phyloP scores from a whole-genome alignment of 2,113 vertebrate genomes.

The Puntigrus tetrazona region DNA sequence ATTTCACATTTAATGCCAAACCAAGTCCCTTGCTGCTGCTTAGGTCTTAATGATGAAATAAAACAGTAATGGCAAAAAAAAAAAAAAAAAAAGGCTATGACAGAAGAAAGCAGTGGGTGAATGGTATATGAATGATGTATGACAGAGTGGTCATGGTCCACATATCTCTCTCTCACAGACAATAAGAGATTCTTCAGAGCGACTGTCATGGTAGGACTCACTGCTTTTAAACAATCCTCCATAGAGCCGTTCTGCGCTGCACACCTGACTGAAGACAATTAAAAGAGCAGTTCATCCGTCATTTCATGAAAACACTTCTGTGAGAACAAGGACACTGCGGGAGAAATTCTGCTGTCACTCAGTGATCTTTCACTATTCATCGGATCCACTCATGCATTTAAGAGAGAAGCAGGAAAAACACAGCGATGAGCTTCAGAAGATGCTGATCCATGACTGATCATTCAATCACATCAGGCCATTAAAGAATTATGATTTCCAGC shows the following conservation, averaged over 20 bases:
- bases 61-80: no score
- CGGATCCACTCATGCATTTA: neutral
- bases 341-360: neutral
- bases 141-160: neutral
- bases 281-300: neutral
- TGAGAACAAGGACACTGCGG: neutral
- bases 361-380: slow-evolving; percentile 2
- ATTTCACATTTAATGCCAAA: neutral
- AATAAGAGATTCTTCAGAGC: slow-evolving; percentile 55
- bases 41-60: neutral
- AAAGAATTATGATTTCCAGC: neutral
- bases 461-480: neutral
- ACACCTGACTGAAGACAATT: neutral
- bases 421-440: neutral
- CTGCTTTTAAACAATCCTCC: slow-evolving; percentile 53
- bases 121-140: neutral
- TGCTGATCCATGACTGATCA: neutral
- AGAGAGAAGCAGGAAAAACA: neutral
- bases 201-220: slow-evolving; percentile 45
- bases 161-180: slow-evolving; percentile 25
- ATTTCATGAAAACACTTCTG: slow-evolving; percentile 7
- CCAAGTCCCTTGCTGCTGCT: neutral
- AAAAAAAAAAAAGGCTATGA: neutral
- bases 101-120: neutral
- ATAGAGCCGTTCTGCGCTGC: slow-evolving; percentile 34